phyloP scores from a whole-genome alignment of 2,797 vertebrate genomes.

The Australoheros facetus region DNA sequence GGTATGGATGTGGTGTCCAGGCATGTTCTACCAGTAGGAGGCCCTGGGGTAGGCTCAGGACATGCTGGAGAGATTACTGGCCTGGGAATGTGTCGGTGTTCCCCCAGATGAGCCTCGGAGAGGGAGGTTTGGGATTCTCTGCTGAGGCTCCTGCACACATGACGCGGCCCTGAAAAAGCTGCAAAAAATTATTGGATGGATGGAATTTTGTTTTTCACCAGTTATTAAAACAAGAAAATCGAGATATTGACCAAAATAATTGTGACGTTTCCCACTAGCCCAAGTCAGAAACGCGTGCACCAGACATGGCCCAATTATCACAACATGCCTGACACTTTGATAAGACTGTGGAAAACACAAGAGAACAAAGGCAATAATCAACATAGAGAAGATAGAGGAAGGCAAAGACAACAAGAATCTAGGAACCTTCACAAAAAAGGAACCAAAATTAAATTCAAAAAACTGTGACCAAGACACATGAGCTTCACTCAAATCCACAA shows the following conservation, averaged over 20 bases:
- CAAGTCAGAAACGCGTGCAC: background rate
- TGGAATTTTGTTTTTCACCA: too few relatives aligned
- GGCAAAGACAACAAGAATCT: background rate
- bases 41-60: too few relatives aligned
- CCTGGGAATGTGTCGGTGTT: too few relatives aligned
- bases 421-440: background rate
- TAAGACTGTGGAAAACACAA: rapidly evolving
- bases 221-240: too few relatives aligned
- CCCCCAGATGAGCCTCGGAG: too few relatives aligned
- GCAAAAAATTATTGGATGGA: too few relatives aligned
- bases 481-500: background rate
- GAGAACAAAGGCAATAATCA: background rate
- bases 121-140: too few relatives aligned
- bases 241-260: background rate
- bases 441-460: background rate
- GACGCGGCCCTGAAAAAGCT: too few relatives aligned
- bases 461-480: background rate
- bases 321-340: background rate
- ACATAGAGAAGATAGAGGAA: background rate
- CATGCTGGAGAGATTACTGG: too few relatives aligned
- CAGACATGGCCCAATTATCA: background rate
- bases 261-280: background rate
- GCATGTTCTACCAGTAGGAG: too few relatives aligned
- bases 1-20: too few relatives aligned
- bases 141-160: too few relatives aligned